Conservation (phyloP, 2,113 vertebrate species). For the Tor tambroides region DNA sequence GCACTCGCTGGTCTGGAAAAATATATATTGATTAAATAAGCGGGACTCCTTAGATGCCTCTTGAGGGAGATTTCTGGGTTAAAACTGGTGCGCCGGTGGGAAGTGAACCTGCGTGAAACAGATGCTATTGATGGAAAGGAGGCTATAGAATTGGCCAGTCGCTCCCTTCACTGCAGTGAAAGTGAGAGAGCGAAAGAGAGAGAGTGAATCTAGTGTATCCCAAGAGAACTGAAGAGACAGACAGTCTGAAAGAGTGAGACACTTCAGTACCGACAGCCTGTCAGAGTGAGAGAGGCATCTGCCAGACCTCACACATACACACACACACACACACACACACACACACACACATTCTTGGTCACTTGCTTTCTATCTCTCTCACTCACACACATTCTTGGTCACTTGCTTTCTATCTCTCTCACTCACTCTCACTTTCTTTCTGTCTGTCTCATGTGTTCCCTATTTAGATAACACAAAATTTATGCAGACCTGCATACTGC, state of each 20-base stretch:
- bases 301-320: conserved; percentile 45
- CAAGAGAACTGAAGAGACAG: conserved; percentile 32
- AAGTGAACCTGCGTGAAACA: conserved; percentile 57
- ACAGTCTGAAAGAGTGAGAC: conserved; percentile 53
- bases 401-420: conserved; percentile 3
- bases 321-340: conserved; percentile 30
- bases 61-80: conserved; percentile 43
- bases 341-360: conserved; percentile 5
- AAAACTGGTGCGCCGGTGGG: conserved; percentile 46
- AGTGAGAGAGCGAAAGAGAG: conserved; percentile 20
- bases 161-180: conserved; percentile 15
- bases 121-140: conserved; percentile 47
- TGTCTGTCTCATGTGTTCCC: conserved; percentile 22
- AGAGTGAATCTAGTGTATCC: conserved; percentile 17
- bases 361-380: conserved; percentile 11
- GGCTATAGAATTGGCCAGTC: conserved; percentile 30
- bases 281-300: conserved; percentile 40
- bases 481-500: conserved; percentile 10
- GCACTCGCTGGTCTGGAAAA: not conserved
- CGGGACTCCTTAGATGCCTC: conserved; percentile 47
- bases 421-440: conserved; percentile 34
- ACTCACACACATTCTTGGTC: conserved; percentile 22
- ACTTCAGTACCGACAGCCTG: conserved; percentile 47
- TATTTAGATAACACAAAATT: conserved; percentile 14
- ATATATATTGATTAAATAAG: conserved; percentile 54